Evolutionary conservation across 2,113 vertebrate species (phyloP).

Genomic region (Carettochelys insculpta): DNA sequence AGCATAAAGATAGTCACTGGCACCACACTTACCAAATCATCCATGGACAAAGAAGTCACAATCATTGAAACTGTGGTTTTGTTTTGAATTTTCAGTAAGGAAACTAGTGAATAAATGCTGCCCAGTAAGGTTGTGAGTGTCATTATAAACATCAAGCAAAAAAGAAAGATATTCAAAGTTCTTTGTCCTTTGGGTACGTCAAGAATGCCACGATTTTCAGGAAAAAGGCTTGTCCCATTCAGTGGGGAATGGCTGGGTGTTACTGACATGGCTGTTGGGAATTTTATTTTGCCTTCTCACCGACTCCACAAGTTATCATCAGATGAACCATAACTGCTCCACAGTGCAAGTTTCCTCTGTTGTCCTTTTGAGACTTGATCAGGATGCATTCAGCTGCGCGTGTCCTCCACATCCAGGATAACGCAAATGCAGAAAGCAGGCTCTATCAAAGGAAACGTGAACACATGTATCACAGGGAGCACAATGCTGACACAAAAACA

Average conservation of each 20-base stretch:
- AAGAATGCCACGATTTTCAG: conserved; percentile 62
- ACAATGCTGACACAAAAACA: background rate
- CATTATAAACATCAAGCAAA: conserved; percentile 84
- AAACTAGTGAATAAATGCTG: conserved; percentile 86
- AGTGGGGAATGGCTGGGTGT: conserved; percentile 60
- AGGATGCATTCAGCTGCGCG: conserved; percentile 17
- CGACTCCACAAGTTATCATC: conserved; percentile 55
- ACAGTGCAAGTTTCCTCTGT: conserved; percentile 59
- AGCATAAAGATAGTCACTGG: conserved; percentile 87
- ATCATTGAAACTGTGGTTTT: conserved; percentile 86
- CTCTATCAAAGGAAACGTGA: conserved; percentile 26
- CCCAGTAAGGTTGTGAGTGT: conserved; percentile 82
- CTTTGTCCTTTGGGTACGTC: conserved; percentile 71
- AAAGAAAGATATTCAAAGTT: conserved; percentile 79
- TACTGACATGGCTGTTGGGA: conserved; percentile 69
- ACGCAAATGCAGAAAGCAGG: conserved; percentile 36
- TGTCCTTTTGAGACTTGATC: background rate
- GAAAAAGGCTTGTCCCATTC: conserved; percentile 80
- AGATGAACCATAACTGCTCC: conserved; percentile 35
- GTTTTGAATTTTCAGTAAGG: conserved; percentile 81
- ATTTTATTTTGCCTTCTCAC: conserved; percentile 45
- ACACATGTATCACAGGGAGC: background rate
- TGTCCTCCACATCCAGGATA: background rate
- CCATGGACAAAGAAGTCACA: conserved; percentile 90
- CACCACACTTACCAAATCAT: conserved; percentile 88